Conservation (phyloP, 2,888 invertebrate species). For the Pheosia gnoma region DNA sequence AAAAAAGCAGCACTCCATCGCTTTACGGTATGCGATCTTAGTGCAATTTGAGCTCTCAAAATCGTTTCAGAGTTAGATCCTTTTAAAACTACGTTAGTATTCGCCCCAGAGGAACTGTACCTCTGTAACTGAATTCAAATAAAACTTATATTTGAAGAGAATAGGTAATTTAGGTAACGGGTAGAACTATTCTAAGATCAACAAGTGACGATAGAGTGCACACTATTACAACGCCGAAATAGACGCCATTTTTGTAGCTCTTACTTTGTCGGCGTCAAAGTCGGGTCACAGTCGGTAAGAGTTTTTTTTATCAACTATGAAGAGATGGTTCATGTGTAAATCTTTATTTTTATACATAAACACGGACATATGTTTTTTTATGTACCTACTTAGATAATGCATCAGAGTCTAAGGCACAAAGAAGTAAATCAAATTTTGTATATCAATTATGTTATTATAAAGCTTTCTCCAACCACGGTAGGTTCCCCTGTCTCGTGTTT, state of each 20-base stretch:
- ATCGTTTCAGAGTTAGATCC: conserved; percentile 37
- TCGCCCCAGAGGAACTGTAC: conserved; percentile 19
- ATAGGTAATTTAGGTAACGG: conserved; percentile 7
- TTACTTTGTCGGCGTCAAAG: conserved; percentile 16
- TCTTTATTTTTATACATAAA: neutral
- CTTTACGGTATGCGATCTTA: conserved; percentile 60
- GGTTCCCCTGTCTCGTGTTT: no score
- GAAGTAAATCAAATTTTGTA: no score
- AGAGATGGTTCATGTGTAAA: neutral
- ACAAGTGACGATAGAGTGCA: conserved; percentile 5
- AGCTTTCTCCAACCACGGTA: no score
- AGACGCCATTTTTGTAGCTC: conserved; percentile 19
- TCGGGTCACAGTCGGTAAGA: conserved; percentile 22
- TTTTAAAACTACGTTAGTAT: conserved; percentile 25
- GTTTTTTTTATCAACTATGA: neutral
- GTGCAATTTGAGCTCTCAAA: conserved; percentile 65
- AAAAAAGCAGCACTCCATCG: conserved; percentile 46
- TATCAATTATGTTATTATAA: no score
- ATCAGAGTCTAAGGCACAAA: neutral
- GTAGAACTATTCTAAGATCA: conserved; percentile 10
- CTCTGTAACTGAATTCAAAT: conserved; percentile 21
- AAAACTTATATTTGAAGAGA: conserved; percentile 12
- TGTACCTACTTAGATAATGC: no score
- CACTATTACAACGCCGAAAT: conserved; percentile 9
- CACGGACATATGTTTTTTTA: no score